Conservation (phyloP, 2,888 invertebrate species). For the Steinernema hermaphroditum region DNA sequence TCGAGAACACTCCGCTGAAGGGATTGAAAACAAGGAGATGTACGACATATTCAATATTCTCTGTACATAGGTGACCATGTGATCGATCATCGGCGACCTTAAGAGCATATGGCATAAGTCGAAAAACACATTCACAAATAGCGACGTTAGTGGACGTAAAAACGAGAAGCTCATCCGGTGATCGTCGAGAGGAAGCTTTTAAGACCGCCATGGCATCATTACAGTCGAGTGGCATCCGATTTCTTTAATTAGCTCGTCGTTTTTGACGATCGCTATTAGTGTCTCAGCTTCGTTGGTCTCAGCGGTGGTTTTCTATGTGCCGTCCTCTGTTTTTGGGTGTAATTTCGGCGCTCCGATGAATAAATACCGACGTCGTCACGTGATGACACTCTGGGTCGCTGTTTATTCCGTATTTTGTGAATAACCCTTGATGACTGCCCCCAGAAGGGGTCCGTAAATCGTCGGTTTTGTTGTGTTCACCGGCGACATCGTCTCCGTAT, state of each 20-base stretch:
- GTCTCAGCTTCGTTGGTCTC: neutral
- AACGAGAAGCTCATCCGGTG: neutral
- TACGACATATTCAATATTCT: no score
- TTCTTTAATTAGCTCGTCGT: neutral
- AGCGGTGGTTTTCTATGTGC: neutral
- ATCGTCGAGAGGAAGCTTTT: constrained; percentile 16
- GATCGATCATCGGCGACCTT: no score
- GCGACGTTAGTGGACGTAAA: no score
- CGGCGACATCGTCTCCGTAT: neutral
- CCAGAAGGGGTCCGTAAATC: neutral
- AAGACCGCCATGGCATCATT: neutral
- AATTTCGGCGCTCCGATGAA: neutral
- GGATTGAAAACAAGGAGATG: no score
- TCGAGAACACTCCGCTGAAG: no score
- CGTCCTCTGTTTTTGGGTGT: neutral
- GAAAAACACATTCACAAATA: no score
- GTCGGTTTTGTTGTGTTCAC: neutral
- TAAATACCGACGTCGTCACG: constrained; percentile 13
- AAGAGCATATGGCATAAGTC: no score
- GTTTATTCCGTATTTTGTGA: constrained; percentile 1
- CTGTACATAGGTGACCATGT: no score
- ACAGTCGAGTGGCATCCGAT: neutral
- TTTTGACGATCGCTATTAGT: neutral
- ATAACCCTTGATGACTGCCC: neutral
- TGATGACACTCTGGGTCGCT: neutral